These are phyloP conservation scores for Oreochromis tanganicae DNA, from an alignment of 2,113 vertebrate genomes.

Conservation along the genomic window DNA sequence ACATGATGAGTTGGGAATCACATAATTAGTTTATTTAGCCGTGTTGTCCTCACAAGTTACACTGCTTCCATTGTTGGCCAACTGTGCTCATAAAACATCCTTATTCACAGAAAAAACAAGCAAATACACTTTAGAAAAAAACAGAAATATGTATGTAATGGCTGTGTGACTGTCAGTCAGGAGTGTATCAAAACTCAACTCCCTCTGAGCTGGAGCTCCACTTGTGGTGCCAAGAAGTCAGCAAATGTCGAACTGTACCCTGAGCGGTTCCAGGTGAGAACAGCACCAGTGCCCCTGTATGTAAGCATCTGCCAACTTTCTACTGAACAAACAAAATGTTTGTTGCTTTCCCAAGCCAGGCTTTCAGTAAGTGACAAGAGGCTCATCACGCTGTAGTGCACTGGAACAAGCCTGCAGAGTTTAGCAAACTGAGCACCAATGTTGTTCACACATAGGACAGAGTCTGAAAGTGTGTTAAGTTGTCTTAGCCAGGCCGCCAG, in stretches of 20 bases:
- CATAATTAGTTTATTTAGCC: background rate
- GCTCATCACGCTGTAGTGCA: background rate
- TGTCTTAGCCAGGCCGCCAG: background rate
- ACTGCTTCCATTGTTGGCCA: background rate
- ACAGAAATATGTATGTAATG: background rate
- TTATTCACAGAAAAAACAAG: background rate
- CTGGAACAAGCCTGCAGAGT: background rate
- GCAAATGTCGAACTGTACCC: background rate
- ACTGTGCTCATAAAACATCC: background rate
- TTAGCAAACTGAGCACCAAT: background rate
- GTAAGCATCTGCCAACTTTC: background rate
- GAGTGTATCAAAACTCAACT: background rate
- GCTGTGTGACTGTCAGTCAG: background rate
- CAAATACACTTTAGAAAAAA: background rate
- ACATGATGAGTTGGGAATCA: background rate
- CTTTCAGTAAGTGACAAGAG: slow-evolving; percentile 10
- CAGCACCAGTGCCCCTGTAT: background rate
- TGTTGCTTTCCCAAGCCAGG: background rate
- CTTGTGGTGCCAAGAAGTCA: background rate
- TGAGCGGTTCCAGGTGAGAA: background rate
- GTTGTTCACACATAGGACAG: background rate
- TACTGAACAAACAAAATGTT: background rate
- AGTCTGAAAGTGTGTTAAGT: background rate
- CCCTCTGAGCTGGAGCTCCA: background rate
- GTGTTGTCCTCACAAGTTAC: background rate